Base-by-base conservation (phyloP, 2,113 vertebrate genomes). In the Pseudorasbora parva region DNA sequence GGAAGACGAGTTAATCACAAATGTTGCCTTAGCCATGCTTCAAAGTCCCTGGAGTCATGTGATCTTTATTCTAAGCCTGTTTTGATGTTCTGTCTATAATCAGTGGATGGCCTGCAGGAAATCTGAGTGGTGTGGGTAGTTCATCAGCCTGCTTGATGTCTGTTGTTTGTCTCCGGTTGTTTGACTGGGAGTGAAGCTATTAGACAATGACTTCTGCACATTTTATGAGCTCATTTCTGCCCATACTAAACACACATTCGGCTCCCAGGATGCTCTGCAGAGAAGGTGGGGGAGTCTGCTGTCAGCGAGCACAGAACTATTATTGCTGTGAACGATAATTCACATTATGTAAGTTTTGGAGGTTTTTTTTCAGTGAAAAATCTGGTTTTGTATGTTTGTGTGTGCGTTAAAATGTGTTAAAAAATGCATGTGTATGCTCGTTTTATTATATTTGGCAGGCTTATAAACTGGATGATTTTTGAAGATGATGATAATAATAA, bases 201-300 rank as follows among this genome's bases (percentile, higher is more conserved):
- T 90, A 90, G 89, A 92, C 88, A 89, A 60, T 87, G 81, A 75
- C 80, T n/a, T n/a, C n/a, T 68, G 83, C 90, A 90, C 89, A 93
- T 92, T 90, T 89, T 87, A 89, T 78, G 49, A 88, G 90, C 90
- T 94, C 89, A 90, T 94, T 94, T 91, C 86, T 87, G 85, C 81
- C 69, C 78, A 88, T 73, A 86, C 85, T 69, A 86, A 83, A 85
- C 82, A 74, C 84, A 86, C 84, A 87, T 49, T 66, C 37, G 45
- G 57, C 64, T 82, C 49, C 68, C 75, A 66, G 21, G 66, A 85
- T 68, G 75, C 75, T 68, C 27, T 54, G 47, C 41, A 30, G 49
- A 30, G 51, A 79, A 45, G 51, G 73, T 30, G 43, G 81, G 60
- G 33, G 51, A 66, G 64, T 54, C 57, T 83, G 49, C 62, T 49